Evolutionary conservation across 2,797 vertebrate species (phyloP), one percentile per base, ranked within the genome.

Genomic region (Apodemus agrarius): DNA sequence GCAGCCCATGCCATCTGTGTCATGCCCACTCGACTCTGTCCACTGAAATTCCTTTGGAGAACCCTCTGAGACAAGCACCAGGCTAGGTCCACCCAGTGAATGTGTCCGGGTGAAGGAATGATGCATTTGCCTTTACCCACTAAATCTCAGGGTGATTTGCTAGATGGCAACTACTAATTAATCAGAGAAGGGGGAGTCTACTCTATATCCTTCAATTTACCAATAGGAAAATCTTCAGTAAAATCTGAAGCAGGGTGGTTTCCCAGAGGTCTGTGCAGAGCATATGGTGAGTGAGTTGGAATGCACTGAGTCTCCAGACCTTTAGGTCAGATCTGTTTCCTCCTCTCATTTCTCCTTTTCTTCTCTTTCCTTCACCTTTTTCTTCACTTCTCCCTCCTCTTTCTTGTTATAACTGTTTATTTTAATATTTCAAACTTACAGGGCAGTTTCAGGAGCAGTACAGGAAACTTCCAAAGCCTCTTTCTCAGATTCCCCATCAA

Each of bases 391-490:
- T 10, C n/a, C 21, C 67, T 80, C 0, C 2, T 52, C 21, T 49
- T 65, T 37, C 34, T 75, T 78, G 26, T 52, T 59, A 0, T 65
- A 69, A 43, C 7, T 63, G 86, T 95, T 91, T 63, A 63, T 26
- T 67, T 76, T 92, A 67, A 8, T 90, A 61, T 74, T 94, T 92
- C 59, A 49, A 40, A 91, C 2, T 79, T 80, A 34, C 0, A 34
- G n/a, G 63, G 93, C 88, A 82, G 17, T 49, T 93, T 94, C 81
- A 89, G 61, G 43, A 78, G 37, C 26, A 82, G 67, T 29, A 22
- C 14, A 78, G 93, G 91, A 88, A 92, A 59, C 6, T 52, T 3
- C 49, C 65, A 80, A 59, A 49, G 9, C n/a, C 49, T 78, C 37
- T 52, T 95, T 85, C 37, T 26, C 6, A 46, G 29, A 49, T 8